Conservation (phyloP, 2,888 invertebrate species). For the Maniola hyperantus region DNA sequence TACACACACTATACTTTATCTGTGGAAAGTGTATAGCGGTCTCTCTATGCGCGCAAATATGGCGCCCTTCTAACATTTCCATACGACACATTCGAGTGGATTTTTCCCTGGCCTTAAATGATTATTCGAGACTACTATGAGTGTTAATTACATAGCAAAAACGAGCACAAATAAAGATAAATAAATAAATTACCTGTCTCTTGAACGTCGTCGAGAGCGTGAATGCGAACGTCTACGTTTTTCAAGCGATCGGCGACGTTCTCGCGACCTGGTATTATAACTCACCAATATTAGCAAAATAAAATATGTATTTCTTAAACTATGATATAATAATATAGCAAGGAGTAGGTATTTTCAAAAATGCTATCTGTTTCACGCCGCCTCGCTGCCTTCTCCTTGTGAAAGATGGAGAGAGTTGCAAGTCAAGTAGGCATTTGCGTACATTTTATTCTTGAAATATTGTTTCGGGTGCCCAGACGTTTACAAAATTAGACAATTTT, state of each 20-base stretch:
- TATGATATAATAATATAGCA: background rate
- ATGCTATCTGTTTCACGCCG: too few relatives aligned
- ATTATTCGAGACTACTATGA: background rate
- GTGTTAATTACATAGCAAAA: conserved; percentile 10
- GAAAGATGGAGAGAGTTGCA: too few relatives aligned
- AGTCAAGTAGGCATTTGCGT: too few relatives aligned
- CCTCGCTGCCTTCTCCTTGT: too few relatives aligned
- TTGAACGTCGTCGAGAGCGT: conserved; percentile 75
- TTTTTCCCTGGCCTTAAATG: background rate
- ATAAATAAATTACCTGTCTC: conserved; percentile 68
- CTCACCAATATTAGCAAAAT: conserved; percentile 23
- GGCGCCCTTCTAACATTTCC: too few relatives aligned
- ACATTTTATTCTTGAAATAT: too few relatives aligned
- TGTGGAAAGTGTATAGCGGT: too few relatives aligned
- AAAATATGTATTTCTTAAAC: conserved; percentile 9
- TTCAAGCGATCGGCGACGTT: conserved; percentile 78
- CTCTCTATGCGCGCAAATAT: too few relatives aligned
- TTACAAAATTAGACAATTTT: too few relatives aligned
- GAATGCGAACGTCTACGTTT: conserved; percentile 74
- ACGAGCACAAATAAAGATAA: conserved; percentile 35
- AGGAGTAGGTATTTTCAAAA: too few relatives aligned
- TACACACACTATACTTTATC: too few relatives aligned
- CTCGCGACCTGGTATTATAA: conserved; percentile 66
- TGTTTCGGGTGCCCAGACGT: too few relatives aligned
- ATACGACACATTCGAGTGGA: background rate